phyloP scores from a whole-genome alignment of 1,140 invertebrate species.

The Holotrichia oblita region DNA sequence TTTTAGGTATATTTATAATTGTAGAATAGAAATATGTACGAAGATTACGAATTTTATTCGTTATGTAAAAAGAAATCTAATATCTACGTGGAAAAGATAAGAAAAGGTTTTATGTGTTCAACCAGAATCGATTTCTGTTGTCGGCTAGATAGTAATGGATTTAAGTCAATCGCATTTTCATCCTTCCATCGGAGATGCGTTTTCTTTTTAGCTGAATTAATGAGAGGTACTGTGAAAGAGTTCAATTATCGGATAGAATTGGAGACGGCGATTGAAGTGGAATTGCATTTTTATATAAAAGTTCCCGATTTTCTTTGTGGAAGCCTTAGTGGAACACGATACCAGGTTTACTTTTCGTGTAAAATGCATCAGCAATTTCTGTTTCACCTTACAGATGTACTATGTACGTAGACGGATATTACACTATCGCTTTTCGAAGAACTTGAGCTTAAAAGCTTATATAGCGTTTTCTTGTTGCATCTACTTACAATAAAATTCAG shows the following conservation, averaged over 20 bases:
- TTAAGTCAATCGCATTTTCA: neutral
- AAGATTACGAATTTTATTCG: neutral
- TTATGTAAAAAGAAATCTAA: too few species aligned
- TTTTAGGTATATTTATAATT: neutral
- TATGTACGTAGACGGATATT: too few species aligned
- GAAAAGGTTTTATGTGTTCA: neutral
- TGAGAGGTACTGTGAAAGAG: neutral
- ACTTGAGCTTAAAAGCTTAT: too few species aligned
- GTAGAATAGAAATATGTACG: too few species aligned
- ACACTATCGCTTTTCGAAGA: too few species aligned
- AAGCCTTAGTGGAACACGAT: neutral
- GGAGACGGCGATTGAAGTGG: neutral
- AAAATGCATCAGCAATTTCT: neutral
- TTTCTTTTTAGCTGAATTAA: neutral
- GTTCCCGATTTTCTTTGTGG: neutral
- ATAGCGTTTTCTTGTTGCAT: too few species aligned
- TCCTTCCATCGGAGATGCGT: too few species aligned
- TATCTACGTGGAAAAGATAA: neutral
- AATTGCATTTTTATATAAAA: slow-evolving; percentile 9
- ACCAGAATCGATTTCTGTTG: neutral
- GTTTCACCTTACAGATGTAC: too few species aligned
- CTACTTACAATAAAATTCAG: too few species aligned
- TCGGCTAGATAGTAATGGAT: neutral
- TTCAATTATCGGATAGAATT: slow-evolving; percentile 27
- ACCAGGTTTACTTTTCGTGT: neutral